Evolutionary conservation across 2,888 invertebrate species (phyloP).

Genomic region (Acrobasis suavella): DNA sequence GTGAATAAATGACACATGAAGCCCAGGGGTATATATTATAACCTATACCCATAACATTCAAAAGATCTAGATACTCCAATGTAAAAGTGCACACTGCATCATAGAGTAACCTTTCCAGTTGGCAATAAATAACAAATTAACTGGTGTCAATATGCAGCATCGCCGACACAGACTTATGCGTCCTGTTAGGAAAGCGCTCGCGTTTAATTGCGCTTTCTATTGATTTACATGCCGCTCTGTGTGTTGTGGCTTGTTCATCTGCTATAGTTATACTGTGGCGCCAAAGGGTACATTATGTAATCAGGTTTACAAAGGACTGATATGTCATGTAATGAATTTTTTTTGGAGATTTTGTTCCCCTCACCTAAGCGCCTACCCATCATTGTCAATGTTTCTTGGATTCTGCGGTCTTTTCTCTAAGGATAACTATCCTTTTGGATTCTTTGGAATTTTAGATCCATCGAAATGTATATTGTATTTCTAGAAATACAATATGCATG

Average conservation of each 20-base stretch:
- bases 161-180: conserved; percentile 37
- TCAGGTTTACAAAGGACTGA: not conserved
- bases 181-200: conserved; percentile 50
- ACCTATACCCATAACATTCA: not conserved
- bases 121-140: conserved; percentile 27
- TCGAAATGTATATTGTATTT: too few relatives aligned
- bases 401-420: too few relatives aligned
- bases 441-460: too few relatives aligned
- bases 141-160: conserved; percentile 24
- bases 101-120: conserved; percentile 23
- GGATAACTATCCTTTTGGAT: too few relatives aligned
- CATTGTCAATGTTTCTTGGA: too few relatives aligned
- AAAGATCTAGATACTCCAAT: conserved; percentile 5
- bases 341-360: too few relatives aligned
- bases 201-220: conserved; percentile 58
- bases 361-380: too few relatives aligned
- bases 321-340: not conserved
- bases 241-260: conserved; percentile 25
- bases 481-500: too few relatives aligned
- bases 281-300: conserved; percentile 13
- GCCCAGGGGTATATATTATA: too few relatives aligned
- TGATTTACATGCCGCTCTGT: conserved; percentile 53
- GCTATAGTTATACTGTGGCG: conserved; percentile 16
- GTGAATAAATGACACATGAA: too few relatives aligned
- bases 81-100: not conserved